phyloP scores from a whole-genome alignment of 2,113 vertebrate genomes.

The Pluvialis apricaria region DNA sequence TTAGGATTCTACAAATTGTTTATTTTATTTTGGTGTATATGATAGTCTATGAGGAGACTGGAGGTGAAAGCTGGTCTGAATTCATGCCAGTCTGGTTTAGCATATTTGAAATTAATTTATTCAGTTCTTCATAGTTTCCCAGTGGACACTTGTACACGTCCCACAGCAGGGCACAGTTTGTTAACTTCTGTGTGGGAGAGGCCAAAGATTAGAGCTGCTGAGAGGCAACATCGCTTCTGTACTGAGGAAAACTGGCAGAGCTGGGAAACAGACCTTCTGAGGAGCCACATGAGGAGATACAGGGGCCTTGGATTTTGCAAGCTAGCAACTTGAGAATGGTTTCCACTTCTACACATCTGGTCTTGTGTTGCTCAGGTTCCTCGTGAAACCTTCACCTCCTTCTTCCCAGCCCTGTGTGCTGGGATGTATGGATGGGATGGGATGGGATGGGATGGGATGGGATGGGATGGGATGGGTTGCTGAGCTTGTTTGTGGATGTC shows the following conservation, averaged over 20 bases:
- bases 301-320: neutral
- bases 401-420: neutral
- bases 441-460: neutral
- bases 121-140: neutral
- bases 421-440: neutral
- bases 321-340: neutral
- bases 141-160: neutral
- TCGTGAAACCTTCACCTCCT: neutral
- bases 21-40: neutral
- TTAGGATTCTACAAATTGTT: neutral
- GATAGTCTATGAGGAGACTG: neutral
- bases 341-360: neutral
- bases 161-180: neutral
- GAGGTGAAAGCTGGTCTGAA: neutral
- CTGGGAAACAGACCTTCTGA: neutral
- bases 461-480: neutral
- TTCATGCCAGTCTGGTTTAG: neutral
- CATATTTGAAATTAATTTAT: neutral
- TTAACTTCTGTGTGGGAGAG: neutral
- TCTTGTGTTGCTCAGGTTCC: neutral
- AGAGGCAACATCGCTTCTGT: neutral
- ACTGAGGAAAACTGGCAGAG: neutral
- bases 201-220: neutral
- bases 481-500: neutral
- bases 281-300: neutral